Evolutionary conservation across 2,797 vertebrate genomes (phyloP), one percentile per base, ranked within the genome.

Genomic region (Nannoperca australis): DNA sequence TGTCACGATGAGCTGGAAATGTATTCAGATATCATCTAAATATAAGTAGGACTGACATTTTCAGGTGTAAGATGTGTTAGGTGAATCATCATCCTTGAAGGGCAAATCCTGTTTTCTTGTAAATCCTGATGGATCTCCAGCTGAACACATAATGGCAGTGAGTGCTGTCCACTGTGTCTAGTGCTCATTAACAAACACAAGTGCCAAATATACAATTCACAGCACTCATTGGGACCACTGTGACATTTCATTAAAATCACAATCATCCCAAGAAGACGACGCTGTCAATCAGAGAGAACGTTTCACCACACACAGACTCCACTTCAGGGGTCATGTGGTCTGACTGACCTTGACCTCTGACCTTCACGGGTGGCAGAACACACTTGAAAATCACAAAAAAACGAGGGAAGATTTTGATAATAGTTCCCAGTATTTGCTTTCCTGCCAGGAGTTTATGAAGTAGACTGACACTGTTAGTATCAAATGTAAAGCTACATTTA

Each of bases 21-120:
- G 54, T 32, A 59, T 47, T 36, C 2, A 61, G 67, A 61, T 18
- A 61, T 47, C 1, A 55, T 42, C 60, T 73, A 66, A 69, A 76
- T 66, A 77, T 67, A 75, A 75, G 34, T 3, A 22, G 11, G 13
- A 27, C 32, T 38, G 54, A 44, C 53, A 50, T 70, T 77, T 70
- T 51, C 13, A 83, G 27, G 42, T 18, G 59, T 36, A 74, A 27
- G n/a, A 44, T 34, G 9, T 13, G 22, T 10, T 18, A 15, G 30
- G 40, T 66, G 65, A 67, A 18, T 73, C 38, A 51, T 36, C 65
- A 7, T 58, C 18, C 65, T 47, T 36, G 13, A 56, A 75, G 47
- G 47, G 34, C 45, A 22, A 42, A 63, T 62, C 32, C 15, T n/a
- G 51, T 65, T 71, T 65, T 68, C 55, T 44, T 45, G 30, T 30